A percentile compares a stretch with the other conserved stretches of the same genome.
Evolutionary conservation across 1,140 invertebrate genomes (phyloP).

Genomic region (Copidosoma floridanum): DNA sequence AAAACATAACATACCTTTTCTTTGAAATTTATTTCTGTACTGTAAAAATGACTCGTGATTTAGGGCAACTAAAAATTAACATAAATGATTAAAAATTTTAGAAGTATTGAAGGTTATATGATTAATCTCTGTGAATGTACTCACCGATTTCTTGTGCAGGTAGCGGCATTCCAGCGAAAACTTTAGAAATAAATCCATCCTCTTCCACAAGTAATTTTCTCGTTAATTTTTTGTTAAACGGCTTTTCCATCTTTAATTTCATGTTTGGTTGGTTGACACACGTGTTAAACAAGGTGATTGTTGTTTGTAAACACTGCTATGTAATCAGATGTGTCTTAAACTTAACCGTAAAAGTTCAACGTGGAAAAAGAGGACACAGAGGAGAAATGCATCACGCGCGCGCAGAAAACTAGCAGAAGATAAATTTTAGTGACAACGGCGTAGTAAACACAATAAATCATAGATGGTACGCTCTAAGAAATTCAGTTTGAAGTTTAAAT

Average conservation of each 20-base stretch:
- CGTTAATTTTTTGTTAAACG: slow-evolving; percentile 44
- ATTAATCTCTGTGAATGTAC: too few relatives aligned
- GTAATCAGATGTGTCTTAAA: too few relatives aligned
- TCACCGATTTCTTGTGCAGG: slow-evolving; percentile 41
- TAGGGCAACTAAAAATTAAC: neutral
- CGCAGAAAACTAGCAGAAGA: too few relatives aligned
- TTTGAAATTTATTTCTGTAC: neutral
- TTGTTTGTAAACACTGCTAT: too few relatives aligned
- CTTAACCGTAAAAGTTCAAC: too few relatives aligned
- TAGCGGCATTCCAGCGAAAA: slow-evolving; percentile 50
- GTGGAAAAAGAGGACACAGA: too few relatives aligned
- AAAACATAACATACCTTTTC: slow-evolving; percentile 6
- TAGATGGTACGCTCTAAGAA: too few relatives aligned
- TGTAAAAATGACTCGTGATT: neutral
- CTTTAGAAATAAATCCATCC: slow-evolving; percentile 50
- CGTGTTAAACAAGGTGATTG: too few relatives aligned
- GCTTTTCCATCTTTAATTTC: slow-evolving; percentile 47
- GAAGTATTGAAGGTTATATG: slow-evolving; percentile 32
- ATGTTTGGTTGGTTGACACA: slow-evolving; percentile 31
- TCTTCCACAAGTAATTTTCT: slow-evolving; percentile 45
- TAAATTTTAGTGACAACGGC: too few relatives aligned
- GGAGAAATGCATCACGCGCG: too few relatives aligned
- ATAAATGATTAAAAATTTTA: neutral
- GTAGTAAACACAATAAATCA: too few relatives aligned
- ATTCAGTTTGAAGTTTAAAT: too few relatives aligned